Evolutionary conservation across 2,888 invertebrate genomes (phyloP).

Genomic region (Chrysolina oricalcia): DNA sequence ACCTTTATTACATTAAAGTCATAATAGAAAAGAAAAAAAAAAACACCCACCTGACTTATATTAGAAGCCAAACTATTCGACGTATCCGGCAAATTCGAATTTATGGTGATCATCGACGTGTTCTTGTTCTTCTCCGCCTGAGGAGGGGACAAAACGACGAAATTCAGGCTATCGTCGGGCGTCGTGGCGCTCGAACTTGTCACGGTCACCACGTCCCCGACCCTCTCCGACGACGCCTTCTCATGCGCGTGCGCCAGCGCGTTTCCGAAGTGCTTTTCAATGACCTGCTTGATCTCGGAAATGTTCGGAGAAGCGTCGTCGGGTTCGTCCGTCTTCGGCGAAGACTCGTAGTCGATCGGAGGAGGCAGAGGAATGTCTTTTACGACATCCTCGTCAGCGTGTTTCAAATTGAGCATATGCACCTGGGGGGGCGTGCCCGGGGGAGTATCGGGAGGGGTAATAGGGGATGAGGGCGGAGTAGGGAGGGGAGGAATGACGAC

Average conservation of each 20-base stretch:
- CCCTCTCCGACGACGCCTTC: slow-evolving; percentile 47
- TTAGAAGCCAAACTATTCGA: slow-evolving; percentile 85
- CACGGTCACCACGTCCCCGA: slow-evolving; percentile 60
- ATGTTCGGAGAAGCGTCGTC: slow-evolving; percentile 51
- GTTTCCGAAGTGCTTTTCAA: slow-evolving; percentile 59
- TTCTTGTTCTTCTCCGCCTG: slow-evolving; percentile 69
- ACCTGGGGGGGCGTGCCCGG: slow-evolving; percentile 53
- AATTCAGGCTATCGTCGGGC: slow-evolving; percentile 62
- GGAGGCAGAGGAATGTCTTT: slow-evolving; percentile 46
- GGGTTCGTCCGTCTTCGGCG: slow-evolving; percentile 53
- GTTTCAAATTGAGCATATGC: not conserved
- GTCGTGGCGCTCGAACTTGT: slow-evolving; percentile 61
- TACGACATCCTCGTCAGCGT: not conserved
- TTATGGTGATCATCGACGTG: slow-evolving; percentile 74
- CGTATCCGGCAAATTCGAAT: slow-evolving; percentile 74
- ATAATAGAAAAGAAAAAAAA: not conserved
- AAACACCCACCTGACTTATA: slow-evolving; percentile 77
- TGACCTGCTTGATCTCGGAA: slow-evolving; percentile 60
- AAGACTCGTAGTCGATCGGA: slow-evolving; percentile 34
- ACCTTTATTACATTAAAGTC: too few species aligned
- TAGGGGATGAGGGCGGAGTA: slow-evolving; percentile 67
- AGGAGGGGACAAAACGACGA: slow-evolving; percentile 66
- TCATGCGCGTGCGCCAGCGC: slow-evolving; percentile 53
- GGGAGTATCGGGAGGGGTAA: slow-evolving; percentile 67
- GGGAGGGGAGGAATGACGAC: slow-evolving; percentile 43